Conservation (phyloP, 1,140 invertebrate genomes). For the Eueides isabella region DNA sequence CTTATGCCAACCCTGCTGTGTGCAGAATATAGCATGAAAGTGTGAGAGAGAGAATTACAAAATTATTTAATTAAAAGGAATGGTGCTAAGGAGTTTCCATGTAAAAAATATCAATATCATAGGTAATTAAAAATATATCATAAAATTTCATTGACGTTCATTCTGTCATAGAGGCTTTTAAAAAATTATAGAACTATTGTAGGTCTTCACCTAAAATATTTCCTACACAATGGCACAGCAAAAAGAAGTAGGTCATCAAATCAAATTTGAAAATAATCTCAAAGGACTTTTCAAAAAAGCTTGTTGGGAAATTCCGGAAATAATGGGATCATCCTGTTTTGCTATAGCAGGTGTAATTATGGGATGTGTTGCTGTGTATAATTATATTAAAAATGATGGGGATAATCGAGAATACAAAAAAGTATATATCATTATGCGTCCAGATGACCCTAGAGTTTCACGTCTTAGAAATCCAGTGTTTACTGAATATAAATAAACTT, state of each 20-base stretch:
- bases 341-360: conserved; percentile 77
- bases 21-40: no score
- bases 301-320: conserved; percentile 84
- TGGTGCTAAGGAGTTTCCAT: no score
- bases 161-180: background rate
- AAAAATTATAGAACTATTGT: background rate
- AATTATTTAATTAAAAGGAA: no score
- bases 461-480: conserved; percentile 61
- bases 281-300: conserved; percentile 77
- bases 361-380: conserved; percentile 49
- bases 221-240: conserved; percentile 5
- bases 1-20: no score
- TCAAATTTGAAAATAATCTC: conserved; percentile 59
- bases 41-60: no score
- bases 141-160: background rate
- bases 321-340: conserved; percentile 79
- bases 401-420: conserved; percentile 79
- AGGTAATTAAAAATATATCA: background rate
- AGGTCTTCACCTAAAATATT: background rate
- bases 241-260: conserved; percentile 56
- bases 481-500: conserved; percentile 46
- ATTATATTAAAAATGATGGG: conserved; percentile 76
- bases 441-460: conserved; percentile 73
- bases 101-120: background rate
- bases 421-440: conserved; percentile 76